Percentiles rank a stretch among this genome's conserved stretches.
These are phyloP conservation scores for Atherix ibis DNA, from an alignment of 2,888 invertebrate species.

Conservation along the genomic window DNA sequence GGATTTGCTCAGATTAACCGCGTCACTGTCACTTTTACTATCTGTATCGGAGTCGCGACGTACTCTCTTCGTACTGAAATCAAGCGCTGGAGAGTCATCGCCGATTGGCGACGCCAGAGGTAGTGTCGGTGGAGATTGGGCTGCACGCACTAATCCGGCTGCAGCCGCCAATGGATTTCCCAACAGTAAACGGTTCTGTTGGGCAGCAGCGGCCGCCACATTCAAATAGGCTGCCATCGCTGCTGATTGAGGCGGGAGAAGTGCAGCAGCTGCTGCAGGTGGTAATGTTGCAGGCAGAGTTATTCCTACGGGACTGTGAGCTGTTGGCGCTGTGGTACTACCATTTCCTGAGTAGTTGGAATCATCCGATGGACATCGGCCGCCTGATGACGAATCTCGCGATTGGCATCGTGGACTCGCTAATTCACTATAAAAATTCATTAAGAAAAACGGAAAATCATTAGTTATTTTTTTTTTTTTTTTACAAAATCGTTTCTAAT, in stretches of 20 bases:
- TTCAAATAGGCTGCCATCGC: constrained; percentile 69
- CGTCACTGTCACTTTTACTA: constrained; percentile 46
- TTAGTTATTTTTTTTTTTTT: too few relatives aligned
- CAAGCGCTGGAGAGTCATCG: constrained; percentile 49
- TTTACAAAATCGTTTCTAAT: too few relatives aligned
- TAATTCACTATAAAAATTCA: constrained; percentile 55
- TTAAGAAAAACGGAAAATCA: not conserved
- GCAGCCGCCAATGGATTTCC: constrained; percentile 58
- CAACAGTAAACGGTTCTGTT: constrained; percentile 58
- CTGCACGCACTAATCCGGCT: constrained; percentile 40
- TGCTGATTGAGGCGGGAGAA: constrained; percentile 63
- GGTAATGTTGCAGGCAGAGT: constrained; percentile 50
- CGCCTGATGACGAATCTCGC: constrained; percentile 57
- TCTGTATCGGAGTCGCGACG: constrained; percentile 37
- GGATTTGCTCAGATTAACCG: constrained; percentile 50
- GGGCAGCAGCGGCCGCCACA: constrained; percentile 53
- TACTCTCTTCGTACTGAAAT: constrained; percentile 63
- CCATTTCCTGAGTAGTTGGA: constrained; percentile 54
- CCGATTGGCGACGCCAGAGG: constrained; percentile 40
- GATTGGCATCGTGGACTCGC: constrained; percentile 66
- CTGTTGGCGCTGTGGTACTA: constrained; percentile 35
- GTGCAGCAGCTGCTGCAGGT: constrained; percentile 44
- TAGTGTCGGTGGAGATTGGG: constrained; percentile 30
- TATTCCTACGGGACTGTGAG: constrained; percentile 47
- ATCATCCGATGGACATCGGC: constrained; percentile 61